Percentiles rank a stretch among this genome's conserved stretches.
phyloP scores from a whole-genome alignment of 2,888 invertebrate species.

The Ectemnius continuus region DNA sequence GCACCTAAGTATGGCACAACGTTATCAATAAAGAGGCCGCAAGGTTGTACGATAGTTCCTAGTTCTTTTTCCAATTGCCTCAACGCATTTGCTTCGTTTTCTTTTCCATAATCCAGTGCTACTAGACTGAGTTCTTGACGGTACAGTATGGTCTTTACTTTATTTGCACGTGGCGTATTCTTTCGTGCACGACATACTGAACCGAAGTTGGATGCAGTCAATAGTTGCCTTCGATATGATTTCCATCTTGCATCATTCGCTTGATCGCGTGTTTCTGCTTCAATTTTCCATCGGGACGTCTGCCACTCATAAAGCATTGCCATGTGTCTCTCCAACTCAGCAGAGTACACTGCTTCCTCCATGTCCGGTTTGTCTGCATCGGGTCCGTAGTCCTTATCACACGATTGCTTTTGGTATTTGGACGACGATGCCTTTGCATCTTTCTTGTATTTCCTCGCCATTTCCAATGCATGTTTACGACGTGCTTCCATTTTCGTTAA shows the following conservation, averaged over 20 bases:
- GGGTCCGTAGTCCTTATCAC: conserved; percentile 14
- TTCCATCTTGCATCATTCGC: conserved; percentile 5
- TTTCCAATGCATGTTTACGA: conserved; percentile 6
- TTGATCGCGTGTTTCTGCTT: conserved; percentile 5
- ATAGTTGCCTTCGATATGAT: conserved; percentile 7
- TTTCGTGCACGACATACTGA: conserved; percentile 8
- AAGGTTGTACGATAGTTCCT: neutral
- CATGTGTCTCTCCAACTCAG: conserved; percentile 8
- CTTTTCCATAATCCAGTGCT: conserved; percentile 4
- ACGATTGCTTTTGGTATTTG: neutral
- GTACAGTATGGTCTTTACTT: neutral
- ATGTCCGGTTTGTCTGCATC: conserved; percentile 9
- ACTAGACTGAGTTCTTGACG: neutral
- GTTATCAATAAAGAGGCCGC: too few relatives aligned
- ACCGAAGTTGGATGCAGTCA: conserved; percentile 20
- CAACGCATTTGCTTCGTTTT: neutral
- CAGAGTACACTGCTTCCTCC: neutral
- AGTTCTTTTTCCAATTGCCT: conserved; percentile 1
- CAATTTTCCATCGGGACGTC: neutral
- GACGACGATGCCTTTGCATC: neutral
- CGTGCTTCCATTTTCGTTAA: neutral
- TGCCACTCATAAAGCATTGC: conserved; percentile 7
- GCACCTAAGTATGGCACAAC: too few relatives aligned
- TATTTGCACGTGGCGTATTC: neutral
- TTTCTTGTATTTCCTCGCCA: conserved; percentile 5